These are phyloP conservation scores for Acanthosepion pharaonis DNA, from an alignment of 2,888 invertebrate genomes.

Conservation along the genomic window DNA sequence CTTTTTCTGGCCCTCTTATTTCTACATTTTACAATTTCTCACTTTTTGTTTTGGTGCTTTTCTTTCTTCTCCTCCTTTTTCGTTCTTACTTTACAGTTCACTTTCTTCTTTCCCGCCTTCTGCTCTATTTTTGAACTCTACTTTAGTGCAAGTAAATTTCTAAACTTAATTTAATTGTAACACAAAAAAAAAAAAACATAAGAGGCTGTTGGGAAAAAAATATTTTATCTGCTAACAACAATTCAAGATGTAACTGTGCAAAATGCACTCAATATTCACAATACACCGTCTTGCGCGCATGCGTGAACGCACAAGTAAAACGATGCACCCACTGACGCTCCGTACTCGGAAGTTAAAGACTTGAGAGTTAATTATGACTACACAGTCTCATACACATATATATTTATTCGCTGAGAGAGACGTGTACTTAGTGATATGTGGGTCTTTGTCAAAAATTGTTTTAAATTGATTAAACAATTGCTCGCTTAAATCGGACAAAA, in stretches of 20 bases:
- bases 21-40: too few relatives aligned
- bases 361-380: background rate
- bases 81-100: background rate
- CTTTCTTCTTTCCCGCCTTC: background rate
- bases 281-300: background rate
- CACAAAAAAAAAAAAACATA: background rate
- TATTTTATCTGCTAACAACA: background rate
- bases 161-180: background rate
- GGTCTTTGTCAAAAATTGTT: background rate
- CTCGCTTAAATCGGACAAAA: background rate
- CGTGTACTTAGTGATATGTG: background rate
- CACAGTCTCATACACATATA: background rate
- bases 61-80: background rate
- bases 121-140: background rate
- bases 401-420: background rate
- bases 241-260: background rate
- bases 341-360: background rate
- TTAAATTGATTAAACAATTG: background rate
- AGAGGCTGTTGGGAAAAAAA: background rate
- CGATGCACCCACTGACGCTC: background rate
- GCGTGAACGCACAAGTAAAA: background rate
- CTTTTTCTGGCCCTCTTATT: too few relatives aligned
- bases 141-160: constrained; percentile 1
- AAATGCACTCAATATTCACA: background rate
- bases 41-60: too few relatives aligned